These are phyloP conservation scores for Parotocinclus haroldoi DNA, from an alignment of 2,797 vertebrate species.

Conservation along the genomic window DNA sequence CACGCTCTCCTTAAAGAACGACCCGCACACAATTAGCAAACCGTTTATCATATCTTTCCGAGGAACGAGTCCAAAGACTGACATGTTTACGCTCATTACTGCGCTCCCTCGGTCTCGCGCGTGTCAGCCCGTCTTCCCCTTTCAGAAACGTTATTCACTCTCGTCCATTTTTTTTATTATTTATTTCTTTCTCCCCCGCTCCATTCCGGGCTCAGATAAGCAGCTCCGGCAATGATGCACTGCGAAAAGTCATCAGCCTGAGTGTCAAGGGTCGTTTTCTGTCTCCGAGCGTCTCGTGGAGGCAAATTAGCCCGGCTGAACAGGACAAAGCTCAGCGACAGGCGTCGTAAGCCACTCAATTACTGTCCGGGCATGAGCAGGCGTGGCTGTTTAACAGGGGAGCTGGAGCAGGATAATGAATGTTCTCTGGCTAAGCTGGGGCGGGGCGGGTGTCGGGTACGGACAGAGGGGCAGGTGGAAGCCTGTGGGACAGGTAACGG, in stretches of 20 bases:
- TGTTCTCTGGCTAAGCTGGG: slow-evolving; percentile 9
- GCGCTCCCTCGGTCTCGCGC: slow-evolving; percentile 12
- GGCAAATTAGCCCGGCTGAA: slow-evolving; percentile 36
- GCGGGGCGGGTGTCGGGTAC: slow-evolving; percentile 3
- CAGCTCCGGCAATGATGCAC: slow-evolving; percentile 48
- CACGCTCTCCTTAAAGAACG: background rate
- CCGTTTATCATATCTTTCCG: slow-evolving; percentile 26
- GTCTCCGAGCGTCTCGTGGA: slow-evolving; percentile 27
- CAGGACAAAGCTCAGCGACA: slow-evolving; percentile 49
- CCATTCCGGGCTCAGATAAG: slow-evolving; percentile 38
- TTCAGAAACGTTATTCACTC: slow-evolving; percentile 41
- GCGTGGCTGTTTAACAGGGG: slow-evolving; percentile 18
- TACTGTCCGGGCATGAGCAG: slow-evolving; percentile 42
- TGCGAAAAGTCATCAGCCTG: slow-evolving; percentile 24
- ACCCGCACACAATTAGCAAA: background rate
- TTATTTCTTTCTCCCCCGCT: slow-evolving; percentile 15
- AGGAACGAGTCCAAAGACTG: slow-evolving; percentile 17
- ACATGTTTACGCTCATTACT: slow-evolving; percentile 34
- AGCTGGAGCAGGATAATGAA: slow-evolving; percentile 31
- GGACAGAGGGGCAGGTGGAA: slow-evolving; percentile 2
- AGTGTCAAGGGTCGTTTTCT: slow-evolving; percentile 48
- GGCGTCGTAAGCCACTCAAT: slow-evolving; percentile 54
- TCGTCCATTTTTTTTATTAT: slow-evolving; percentile 34
- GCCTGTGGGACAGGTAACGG: background rate
- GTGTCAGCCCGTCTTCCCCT: slow-evolving; percentile 22